Evolutionary conservation across 2,113 vertebrate genomes (phyloP).

Genomic region (Hydrochoerus hydrochaeris): DNA sequence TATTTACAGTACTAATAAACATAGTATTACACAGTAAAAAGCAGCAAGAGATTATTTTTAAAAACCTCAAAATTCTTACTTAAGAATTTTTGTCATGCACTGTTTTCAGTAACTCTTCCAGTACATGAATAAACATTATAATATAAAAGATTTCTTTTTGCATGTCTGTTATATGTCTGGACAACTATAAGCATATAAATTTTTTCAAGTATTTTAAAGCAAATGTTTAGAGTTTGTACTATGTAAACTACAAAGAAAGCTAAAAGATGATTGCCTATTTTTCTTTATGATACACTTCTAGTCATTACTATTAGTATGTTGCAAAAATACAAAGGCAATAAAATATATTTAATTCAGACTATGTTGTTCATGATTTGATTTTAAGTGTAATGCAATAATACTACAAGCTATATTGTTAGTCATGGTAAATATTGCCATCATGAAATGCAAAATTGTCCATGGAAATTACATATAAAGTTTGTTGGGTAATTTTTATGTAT

Average conservation of each 20-base stretch:
- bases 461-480: not conserved
- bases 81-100: not conserved
- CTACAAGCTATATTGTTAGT: not conserved
- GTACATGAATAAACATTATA: not conserved
- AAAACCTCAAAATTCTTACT: constrained; percentile 15
- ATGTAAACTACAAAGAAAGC: not conserved
- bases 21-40: not conserved
- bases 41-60: not conserved
- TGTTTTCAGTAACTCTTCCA: constrained; percentile 23
- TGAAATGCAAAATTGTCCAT: not conserved
- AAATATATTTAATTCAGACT: not conserved
- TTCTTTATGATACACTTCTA: not conserved
- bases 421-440: not conserved
- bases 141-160: constrained; percentile 2
- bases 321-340: not conserved
- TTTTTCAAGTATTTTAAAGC: not conserved
- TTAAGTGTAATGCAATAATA: constrained; percentile 26
- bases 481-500: not conserved
- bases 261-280: not conserved
- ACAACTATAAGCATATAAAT: not conserved
- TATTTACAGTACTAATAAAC: not conserved
- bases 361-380: not conserved
- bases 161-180: not conserved
- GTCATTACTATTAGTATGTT: not conserved
- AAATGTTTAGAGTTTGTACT: not conserved